These are phyloP conservation scores for Sitta europaea DNA, from an alignment of 2,113 vertebrate genomes.

Conservation along the genomic window DNA sequence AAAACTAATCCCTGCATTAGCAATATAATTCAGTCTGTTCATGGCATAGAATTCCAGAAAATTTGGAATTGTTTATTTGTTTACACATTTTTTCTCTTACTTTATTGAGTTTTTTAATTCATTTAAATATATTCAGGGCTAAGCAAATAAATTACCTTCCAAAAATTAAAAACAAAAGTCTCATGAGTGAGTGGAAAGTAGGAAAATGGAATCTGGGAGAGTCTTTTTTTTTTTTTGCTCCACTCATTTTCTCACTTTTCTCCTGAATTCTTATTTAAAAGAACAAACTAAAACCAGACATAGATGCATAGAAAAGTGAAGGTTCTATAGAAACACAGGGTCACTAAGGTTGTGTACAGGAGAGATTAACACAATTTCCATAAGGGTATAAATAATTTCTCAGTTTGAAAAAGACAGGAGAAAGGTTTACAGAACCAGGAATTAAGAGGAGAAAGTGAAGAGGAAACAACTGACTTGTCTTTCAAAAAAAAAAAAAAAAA, in stretches of 20 bases:
- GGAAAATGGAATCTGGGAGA: not conserved
- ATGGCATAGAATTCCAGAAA: not conserved
- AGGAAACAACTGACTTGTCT: not conserved
- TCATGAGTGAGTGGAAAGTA: not conserved
- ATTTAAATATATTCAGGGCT: not conserved
- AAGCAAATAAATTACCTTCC: not conserved
- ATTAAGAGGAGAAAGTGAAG: not conserved
- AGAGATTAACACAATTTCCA: not conserved
- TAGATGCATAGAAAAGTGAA: not conserved
- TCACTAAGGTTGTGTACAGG: not conserved
- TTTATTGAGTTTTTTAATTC: not conserved
- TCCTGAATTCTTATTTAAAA: not conserved
- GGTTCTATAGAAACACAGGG: not conserved
- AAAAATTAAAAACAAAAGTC: not conserved
- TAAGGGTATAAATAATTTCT: not conserved
- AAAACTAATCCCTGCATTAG: not conserved
- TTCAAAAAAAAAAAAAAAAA: no score
- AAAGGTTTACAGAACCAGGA: not conserved
- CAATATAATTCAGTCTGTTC: not conserved
- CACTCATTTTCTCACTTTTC: not conserved
- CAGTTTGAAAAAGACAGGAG: not conserved
- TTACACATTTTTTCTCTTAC: not conserved
- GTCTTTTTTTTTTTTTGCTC: not conserved
- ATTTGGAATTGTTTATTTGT: not conserved
- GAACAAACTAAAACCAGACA: not conserved